Base-by-base conservation (phyloP, 1,140 invertebrate species). In the Metopolophium dirhodum region DNA sequence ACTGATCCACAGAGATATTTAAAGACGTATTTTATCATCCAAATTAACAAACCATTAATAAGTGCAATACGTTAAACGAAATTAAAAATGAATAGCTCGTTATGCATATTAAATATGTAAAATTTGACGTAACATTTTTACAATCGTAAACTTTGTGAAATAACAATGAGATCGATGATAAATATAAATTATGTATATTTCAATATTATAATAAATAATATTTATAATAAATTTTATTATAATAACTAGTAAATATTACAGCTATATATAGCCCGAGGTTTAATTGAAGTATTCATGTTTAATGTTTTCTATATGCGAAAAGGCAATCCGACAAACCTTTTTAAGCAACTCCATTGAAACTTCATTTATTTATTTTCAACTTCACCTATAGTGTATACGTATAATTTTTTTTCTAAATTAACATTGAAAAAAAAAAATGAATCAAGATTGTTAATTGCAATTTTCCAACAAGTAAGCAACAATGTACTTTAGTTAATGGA, bases 381-480 rank as follows among this genome's bases (percentile, higher is more conserved):
- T 23, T 83, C 7, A 41, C 20, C 20, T 83, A 4, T 51, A 51
- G 11, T 51, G 14, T 6, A 22, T 41, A 41, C 41, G 3, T 37
- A 83, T 7, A 83, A 83, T 83, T 37, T 83, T 37, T 83, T 83
- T 41, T 41, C 22, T 23, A 23, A 83, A 83, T 83, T 23, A 8
- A 83, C 37, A 35, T n/a, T 86, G 20, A 37, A 87, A 49, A 47
- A 49, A 47, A 87, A 87, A n/a, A 87, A 26, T 49, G 30, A 49
- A n/a, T n/a, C 23, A 22, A 20, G 1, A 87, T n/a, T 47, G 26
- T 87, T 49, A 87, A 87, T 87, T 49, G 1, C 4, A 35, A 87
- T n/a, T 87, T 87, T 87, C 45, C n/a, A 87, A 87, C n/a, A 87
- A 87, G 47, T 87, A 23, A 49, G 26, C 47, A 87, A 51, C 30